Base-by-base conservation (phyloP, 2,797 vertebrate species). In the Myoxocephalus aenaeus region DNA sequence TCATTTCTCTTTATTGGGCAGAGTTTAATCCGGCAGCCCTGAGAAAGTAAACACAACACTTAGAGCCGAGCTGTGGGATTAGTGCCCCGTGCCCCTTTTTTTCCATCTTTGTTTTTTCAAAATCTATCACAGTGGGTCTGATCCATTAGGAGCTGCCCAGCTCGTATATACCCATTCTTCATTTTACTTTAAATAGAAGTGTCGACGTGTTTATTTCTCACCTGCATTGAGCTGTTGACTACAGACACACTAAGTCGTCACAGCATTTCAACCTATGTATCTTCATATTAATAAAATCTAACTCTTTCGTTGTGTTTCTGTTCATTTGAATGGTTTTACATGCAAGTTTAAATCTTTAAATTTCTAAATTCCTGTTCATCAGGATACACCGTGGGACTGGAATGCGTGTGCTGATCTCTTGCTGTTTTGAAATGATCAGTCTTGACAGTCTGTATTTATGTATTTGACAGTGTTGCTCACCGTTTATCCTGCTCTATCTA, bases 1-100 rank as follows among this genome's bases (percentile, higher is more conserved):
- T 78, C 81, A 36, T 85, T 86, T 86, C 53, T 90, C 80, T 83
- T 81, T 82, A 69, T 84, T 87, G 65, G 73, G 44, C 75, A 59
- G 70, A 82, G 76, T 91, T 88, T 90, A 92, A 92, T 92, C 89
- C 68, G 20, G 76, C 87, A 89, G 85, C 82, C 85, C 84, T 92
- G 92, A 94, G 92, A 93, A 94, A 91, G 90, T 92, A 93, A 95
- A 95, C 90, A 92, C 50, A 83, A 83, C 86, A 87, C 84, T 91
- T 88, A 53, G 73, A 80, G 80, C 79, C 84, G 83, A 80, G 84
- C 80, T 90, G 81, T 79, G 58, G 86, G 87, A 92, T 93, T 90
- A 89, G 82, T 79, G 69, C 86, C 85, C 86, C 77, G 82, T 73
- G 53, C 72, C 75, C 75, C 72, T 42, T 42, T 42, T 82, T 75